Conservation (phyloP, 2,888 invertebrate genomes). For the Heteromyza rotundicornis region DNA sequence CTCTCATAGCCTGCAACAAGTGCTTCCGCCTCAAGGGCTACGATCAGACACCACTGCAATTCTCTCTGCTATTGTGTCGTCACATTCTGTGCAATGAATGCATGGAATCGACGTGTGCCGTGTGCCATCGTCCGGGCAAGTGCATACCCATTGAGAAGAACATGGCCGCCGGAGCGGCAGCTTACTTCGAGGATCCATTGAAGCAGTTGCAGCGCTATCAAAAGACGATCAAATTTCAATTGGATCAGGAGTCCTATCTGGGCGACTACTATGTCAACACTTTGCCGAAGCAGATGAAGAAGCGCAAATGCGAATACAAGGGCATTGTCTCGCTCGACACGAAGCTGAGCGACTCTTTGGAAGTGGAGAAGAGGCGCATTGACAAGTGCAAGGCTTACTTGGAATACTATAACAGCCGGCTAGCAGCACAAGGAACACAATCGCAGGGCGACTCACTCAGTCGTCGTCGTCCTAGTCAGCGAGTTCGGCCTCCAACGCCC, state of each 20-base stretch:
- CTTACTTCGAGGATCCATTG: conserved; percentile 25
- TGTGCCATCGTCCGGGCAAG: conserved; percentile 25
- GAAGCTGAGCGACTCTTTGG: conserved; percentile 6
- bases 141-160: conserved; percentile 23
- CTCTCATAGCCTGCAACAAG: conserved; percentile 27
- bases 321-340: conserved; percentile 15
- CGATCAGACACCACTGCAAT: conserved; percentile 13
- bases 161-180: conserved; percentile 26
- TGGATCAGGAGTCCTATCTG: conserved; percentile 23
- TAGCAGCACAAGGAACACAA: too few species aligned
- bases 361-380: conserved; percentile 27
- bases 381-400: conserved; percentile 31
- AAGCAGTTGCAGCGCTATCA: conserved; percentile 25
- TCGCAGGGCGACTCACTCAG: too few species aligned
- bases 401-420: conserved; percentile 28
- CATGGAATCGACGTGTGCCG: conserved; percentile 16
- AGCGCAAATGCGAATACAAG: conserved; percentile 11
- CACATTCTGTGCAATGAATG: conserved; percentile 30
- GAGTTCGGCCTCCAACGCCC: too few species aligned
- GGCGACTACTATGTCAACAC: conserved; percentile 14
- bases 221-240: conserved; percentile 29
- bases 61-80: conserved; percentile 30
- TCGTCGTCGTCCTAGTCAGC: too few species aligned
- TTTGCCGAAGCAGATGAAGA: conserved; percentile 14
- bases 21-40: conserved; percentile 26